Conservation (phyloP, 2,797 vertebrate genomes). For the Hydrolagus colliei region DNA sequence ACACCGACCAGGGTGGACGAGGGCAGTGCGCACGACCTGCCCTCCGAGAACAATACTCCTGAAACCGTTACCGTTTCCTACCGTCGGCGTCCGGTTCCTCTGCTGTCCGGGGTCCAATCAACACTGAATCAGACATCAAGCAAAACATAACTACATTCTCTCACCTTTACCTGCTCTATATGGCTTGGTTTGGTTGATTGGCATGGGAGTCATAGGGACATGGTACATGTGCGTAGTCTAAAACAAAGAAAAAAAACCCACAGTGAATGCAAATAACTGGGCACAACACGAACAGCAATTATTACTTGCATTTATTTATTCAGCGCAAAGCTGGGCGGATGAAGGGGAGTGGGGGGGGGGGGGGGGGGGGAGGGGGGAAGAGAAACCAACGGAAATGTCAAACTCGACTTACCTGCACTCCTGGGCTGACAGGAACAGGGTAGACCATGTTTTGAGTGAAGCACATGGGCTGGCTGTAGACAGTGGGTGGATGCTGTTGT, state of each 20-base stretch:
- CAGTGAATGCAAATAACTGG: not conserved
- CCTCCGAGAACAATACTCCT: too few species aligned
- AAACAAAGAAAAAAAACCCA: constrained; percentile 40
- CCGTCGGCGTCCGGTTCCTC: too few species aligned
- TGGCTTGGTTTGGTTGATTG: constrained; percentile 94
- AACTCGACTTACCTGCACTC: constrained; percentile 77
- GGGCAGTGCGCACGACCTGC: too few species aligned
- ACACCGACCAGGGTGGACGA: too few species aligned
- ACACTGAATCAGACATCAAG: constrained; percentile 41
- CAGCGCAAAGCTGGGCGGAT: too few species aligned
- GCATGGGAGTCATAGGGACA: constrained; percentile 92
- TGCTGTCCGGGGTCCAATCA: not conserved
- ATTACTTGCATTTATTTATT: too few species aligned
- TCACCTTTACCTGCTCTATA: constrained; percentile 99
- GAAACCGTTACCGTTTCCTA: too few species aligned
- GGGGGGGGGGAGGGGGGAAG: too few species aligned
- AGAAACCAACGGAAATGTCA: not conserved
- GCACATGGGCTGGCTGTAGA: constrained; percentile 85
- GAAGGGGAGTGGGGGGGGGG: too few species aligned
- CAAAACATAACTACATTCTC: constrained; percentile 64
- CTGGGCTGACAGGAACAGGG: constrained; percentile 92
- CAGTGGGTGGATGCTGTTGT: constrained; percentile 79
- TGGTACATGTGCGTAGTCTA: constrained; percentile 91
- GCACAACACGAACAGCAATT: too few species aligned
- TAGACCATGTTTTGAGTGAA: constrained; percentile 94